Conservation (phyloP, 2,888 invertebrate species). For the Dugesia japonica region DNA sequence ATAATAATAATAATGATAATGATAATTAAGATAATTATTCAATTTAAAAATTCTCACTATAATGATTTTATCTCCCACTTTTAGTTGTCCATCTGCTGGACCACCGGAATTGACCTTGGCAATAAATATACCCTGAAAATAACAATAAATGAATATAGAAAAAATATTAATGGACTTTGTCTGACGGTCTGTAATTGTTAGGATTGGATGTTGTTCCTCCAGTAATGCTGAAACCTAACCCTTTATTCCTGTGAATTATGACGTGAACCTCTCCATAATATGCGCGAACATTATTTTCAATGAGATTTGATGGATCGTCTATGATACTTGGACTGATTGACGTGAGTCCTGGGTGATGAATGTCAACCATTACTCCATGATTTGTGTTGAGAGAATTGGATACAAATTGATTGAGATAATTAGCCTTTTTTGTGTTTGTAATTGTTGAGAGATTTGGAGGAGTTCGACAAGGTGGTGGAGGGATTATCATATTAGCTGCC, state of each 20-base stretch:
- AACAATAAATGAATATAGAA: not conserved
- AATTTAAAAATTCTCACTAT: no score
- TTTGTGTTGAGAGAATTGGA: not conserved
- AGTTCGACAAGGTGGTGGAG: not conserved
- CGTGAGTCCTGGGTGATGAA: not conserved
- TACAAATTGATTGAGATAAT: not conserved
- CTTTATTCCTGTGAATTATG: constrained; percentile 48
- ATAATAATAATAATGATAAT: no score
- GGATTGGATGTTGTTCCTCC: constrained; percentile 40
- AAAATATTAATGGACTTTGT: constrained; percentile 36
- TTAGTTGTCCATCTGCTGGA: constrained; percentile 51
- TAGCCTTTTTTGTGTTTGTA: not conserved
- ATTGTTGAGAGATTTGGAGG: not conserved
- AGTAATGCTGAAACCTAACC: constrained; percentile 50
- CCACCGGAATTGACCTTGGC: constrained; percentile 50
- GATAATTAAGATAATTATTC: no score
- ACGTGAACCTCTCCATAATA: constrained; percentile 36
- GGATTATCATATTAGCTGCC: not conserved
- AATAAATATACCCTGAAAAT: constrained; percentile 52
- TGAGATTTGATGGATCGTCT: not conserved
- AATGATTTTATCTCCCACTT: constrained; percentile 51
- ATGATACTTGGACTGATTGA: not conserved
- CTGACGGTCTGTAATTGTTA: constrained; percentile 36
- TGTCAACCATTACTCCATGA: not conserved
- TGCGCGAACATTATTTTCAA: not conserved